Base-by-base conservation (phyloP, 2,888 invertebrate species). In the Acanthococcus lagerstroemiae region DNA sequence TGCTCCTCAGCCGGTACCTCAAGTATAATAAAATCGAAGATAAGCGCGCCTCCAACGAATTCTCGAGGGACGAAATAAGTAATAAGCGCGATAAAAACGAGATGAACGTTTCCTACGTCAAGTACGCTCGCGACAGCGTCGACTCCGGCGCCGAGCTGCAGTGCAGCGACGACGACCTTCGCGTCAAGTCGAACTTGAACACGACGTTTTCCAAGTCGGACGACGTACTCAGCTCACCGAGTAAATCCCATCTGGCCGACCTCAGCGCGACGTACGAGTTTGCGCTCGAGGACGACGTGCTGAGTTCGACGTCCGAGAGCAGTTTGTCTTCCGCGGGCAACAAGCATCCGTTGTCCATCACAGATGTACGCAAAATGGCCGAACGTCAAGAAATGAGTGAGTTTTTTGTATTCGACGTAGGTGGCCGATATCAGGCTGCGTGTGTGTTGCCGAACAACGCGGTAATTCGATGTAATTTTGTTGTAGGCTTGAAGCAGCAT, bases 331-430 rank as follows among this genome's bases (percentile, higher is more conserved):
- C 48, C 3, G 22, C 27, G 22, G 46, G 45, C 17, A 60, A 12
- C 52, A 22, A 22, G 5, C 48, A 21, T 19, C 12, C 60, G 6
- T 26, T 46, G 7, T 48, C 46, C 15, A 48, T 60, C 12, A 26
- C 17, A 48, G 55, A 65, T 25, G 55, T 65, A 12, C 65, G 45
- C 15, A 65, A 55, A 26, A 54, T 45, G 4, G 65, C 65, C 12
- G 54, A 65, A n/a, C 21, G 55, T 21, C 55, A 65, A 65, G 55
- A 65, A 26, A 54, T 37, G 2, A 55, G 65, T 65, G 26, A 65
- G 55, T 37, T n/a, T n/a, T n/a, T n/a, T n/a, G n/a, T n/a, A n/a
- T n/a, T n/a, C n/a, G n/a, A n/a, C n/a, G n/a, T n/a, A n/a, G n/a
- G n/a, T n/a, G n/a, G n/a, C n/a, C n/a, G n/a, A n/a, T n/a, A n/a